These are phyloP conservation scores for Lepidochrysops patricia DNA, from an alignment of 2,888 invertebrate genomes.

Conservation along the genomic window DNA sequence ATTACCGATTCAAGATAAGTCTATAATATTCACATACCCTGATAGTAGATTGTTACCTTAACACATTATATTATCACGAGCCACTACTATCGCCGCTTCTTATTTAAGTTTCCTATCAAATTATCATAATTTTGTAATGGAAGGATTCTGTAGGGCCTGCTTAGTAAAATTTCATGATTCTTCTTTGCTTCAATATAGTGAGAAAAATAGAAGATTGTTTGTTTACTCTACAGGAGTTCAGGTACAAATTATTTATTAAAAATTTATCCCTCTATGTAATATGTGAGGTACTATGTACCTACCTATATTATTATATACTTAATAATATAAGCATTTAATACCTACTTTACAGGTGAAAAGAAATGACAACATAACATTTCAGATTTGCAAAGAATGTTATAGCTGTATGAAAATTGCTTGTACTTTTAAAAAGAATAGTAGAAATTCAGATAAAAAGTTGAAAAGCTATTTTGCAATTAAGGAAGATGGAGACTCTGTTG, in stretches of 20 bases:
- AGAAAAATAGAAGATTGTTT: slow-evolving; percentile 55
- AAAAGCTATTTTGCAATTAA: slow-evolving; percentile 45
- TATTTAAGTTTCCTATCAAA: not conserved
- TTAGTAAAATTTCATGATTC: slow-evolving; percentile 47
- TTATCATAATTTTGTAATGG: slow-evolving; percentile 29
- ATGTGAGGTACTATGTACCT: not conserved
- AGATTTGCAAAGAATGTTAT: slow-evolving; percentile 61
- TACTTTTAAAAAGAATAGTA: slow-evolving; percentile 62
- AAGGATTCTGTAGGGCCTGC: slow-evolving; percentile 61
- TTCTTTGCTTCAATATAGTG: slow-evolving; percentile 48
- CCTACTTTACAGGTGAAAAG: slow-evolving; percentile 48
- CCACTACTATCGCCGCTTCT: no score
- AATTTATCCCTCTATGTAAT: no score
- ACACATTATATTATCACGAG: no score
- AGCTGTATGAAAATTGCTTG: slow-evolving; percentile 52
- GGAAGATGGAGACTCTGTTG: slow-evolving; percentile 39
- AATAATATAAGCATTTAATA: not conserved
- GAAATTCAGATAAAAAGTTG: slow-evolving; percentile 53
- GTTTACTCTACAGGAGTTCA: slow-evolving; percentile 59
- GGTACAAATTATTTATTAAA: slow-evolving; percentile 32
- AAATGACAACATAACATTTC: slow-evolving; percentile 52
- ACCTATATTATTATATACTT: not conserved
- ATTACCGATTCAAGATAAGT: no score
- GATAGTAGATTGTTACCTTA: no score
- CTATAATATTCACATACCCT: no score